phyloP scores from a whole-genome alignment of 2,113 vertebrate species.

The Amblyornis subalaris region DNA sequence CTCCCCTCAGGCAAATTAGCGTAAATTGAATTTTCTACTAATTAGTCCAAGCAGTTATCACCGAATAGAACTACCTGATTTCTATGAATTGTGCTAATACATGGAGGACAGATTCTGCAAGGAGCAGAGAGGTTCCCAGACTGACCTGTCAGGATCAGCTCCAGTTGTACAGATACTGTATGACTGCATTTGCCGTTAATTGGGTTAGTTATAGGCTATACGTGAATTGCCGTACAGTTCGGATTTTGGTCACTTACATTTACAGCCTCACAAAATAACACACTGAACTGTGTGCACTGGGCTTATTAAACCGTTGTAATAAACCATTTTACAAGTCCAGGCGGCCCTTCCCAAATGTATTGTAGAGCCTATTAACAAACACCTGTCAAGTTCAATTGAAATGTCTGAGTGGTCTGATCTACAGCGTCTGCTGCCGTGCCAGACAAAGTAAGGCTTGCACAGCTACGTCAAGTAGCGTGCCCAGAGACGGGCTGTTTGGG shows the following conservation, averaged over 20 bases:
- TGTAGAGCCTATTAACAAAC: conserved; percentile 4
- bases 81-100: neutral
- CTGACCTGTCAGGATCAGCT: neutral
- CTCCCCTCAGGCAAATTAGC: conserved; percentile 35
- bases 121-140: neutral
- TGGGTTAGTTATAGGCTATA: neutral
- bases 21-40: conserved; percentile 29
- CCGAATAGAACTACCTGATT: neutral
- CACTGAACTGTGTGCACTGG: neutral
- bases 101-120: neutral
- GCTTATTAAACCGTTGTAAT: neutral
- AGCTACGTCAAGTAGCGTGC: neutral
- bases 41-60: conserved; percentile 14
- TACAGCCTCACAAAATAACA: neutral
- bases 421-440: neutral
- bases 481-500: neutral
- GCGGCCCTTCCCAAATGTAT: neutral
- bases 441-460: neutral
- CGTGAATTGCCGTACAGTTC: neutral
- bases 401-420: neutral
- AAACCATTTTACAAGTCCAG: neutral
- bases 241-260: neutral
- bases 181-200: neutral
- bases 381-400: conserved; percentile 20
- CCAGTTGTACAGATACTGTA: neutral